A percentile compares a stretch with the other conserved stretches of the same genome.
These are phyloP conservation scores for Ammospiza caudacuta DNA, from an alignment of 2,113 vertebrate species.

Conservation along the genomic window DNA sequence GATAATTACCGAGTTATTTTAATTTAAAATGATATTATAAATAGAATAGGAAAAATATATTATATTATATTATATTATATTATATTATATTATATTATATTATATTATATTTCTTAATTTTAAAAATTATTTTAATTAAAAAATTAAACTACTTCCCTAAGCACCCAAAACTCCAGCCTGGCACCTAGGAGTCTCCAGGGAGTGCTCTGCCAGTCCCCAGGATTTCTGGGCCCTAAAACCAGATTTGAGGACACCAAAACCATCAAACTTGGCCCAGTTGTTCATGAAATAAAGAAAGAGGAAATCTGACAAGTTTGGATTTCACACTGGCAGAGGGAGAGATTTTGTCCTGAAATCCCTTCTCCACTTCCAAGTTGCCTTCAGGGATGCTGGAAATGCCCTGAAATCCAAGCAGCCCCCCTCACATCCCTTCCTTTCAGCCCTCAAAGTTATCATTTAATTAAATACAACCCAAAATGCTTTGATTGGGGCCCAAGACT, in stretches of 20 bases:
- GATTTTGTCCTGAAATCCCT: neutral
- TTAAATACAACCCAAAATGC: neutral
- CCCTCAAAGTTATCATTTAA: neutral
- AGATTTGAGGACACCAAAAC: neutral
- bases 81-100: too few relatives aligned
- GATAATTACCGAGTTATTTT: neutral
- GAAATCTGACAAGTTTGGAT: neutral
- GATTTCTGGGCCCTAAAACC: neutral
- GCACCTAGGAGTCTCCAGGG: neutral
- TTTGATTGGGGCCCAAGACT: neutral
- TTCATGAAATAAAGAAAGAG: neutral
- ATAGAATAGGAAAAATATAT: too few relatives aligned
- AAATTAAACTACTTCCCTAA: neutral
- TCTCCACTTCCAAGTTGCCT: neutral
- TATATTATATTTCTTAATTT: too few relatives aligned
- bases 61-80: too few relatives aligned
- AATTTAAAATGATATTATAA: neutral
- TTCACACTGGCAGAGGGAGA: neutral
- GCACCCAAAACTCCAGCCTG: neutral
- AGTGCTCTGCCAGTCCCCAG: neutral
- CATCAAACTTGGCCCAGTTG: fast-evolving
- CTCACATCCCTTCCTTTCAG: neutral
- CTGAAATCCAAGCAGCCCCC: neutral
- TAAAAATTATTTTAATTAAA: neutral
- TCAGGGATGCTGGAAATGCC: neutral